Base-by-base conservation (phyloP, 2,888 invertebrate species). In the Clostera curtula region DNA sequence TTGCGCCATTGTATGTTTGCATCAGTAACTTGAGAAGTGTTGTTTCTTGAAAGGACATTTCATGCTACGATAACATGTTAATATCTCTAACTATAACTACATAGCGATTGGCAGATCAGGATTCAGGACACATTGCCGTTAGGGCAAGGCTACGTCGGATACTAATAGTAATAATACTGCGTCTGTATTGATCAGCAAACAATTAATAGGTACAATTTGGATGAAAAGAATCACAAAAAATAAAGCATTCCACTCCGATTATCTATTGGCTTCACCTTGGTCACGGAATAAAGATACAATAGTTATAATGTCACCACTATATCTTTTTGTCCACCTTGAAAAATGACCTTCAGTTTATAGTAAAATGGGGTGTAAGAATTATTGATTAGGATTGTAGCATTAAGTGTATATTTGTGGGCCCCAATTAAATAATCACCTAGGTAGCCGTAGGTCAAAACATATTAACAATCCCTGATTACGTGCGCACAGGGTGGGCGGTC, bases 401-500 rank as follows among this genome's bases (percentile, higher is more conserved):
- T 12, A 13, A 15, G 12, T 13, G 30, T 46, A 41, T 49, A 46
- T 44, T 43, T 42, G 50, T 54, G 29, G 14, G 48, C 45, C 54
- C 46, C 30, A 45, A 43, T 49, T 43, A 39, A 48, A 40, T 39
- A 30, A 33, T 32, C 34, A 34, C 32, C 29, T 31, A 14, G 15
- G 10, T 40, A 47, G 40, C n/a, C n/a, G 40, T 49, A 48, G 49
- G 49, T 47, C 52, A 31, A 36, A 37, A 40, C 35, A 26, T 11
- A 21, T 14, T 18, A 5, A 5, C 10, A 19, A n/a, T n/a, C 19
- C 5, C 2, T 19, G 19, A 12, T 21, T 12, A 3, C 21, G 40
- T 53, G 55, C 53, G 59, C 58, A 52, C 47, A 55, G 66, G 67
- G 67, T 67, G 67, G 65, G 58, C 67, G 63, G 55, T 46, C 58